Evolutionary conservation across 2,797 vertebrate genomes (phyloP), one percentile per base, ranked within the genome.

Genomic region (Aselliscus stoliczkanus): DNA sequence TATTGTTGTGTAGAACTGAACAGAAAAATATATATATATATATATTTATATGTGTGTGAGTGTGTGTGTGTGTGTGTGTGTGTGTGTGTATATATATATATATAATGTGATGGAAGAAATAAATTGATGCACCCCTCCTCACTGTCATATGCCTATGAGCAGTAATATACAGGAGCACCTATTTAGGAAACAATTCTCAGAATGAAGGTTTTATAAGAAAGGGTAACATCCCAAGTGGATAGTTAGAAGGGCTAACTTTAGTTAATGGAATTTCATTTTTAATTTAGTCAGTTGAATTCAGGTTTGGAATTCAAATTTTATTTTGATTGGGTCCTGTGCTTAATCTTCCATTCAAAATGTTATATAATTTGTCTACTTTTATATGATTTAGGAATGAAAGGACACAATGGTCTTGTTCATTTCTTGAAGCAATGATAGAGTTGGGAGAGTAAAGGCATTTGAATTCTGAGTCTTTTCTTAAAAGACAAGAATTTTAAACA

Each of bases 401-500:
- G 11, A 93, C 62, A 67, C 82, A 70, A 20, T 58, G 37, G 4
- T 88, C 34, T 75, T 90, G 6, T 81, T 80, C 37, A 92, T 62
- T 89, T 89, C 70, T 77, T 89, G 7, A 89, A 47, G 27, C 58
- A 96, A 72, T n/a, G 31, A 84, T 9, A 87, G 42, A 82, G 13
- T 69, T 69, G 42, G 39, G 15, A 92, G 25, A 90, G 13, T 15
- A 92, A 76, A 88, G 29, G 14, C 58, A 88, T 64, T 81, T 89
- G 12, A 93, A 95, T 96, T 89, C 62, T 86, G 34, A 80, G 23
- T 69, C 39, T 60, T 65, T 60, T 65, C 52, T 93, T 82, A 34
- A 92, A 92, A 92, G 13, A 75, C 17, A 93, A 89, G 37, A 90
- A 94, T n/a, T n/a, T n/a, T 87, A 83, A 84, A 42, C 44, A 64